Evolutionary conservation across 2,797 vertebrate species (phyloP).

Genomic region (Prunella strophiata): DNA sequence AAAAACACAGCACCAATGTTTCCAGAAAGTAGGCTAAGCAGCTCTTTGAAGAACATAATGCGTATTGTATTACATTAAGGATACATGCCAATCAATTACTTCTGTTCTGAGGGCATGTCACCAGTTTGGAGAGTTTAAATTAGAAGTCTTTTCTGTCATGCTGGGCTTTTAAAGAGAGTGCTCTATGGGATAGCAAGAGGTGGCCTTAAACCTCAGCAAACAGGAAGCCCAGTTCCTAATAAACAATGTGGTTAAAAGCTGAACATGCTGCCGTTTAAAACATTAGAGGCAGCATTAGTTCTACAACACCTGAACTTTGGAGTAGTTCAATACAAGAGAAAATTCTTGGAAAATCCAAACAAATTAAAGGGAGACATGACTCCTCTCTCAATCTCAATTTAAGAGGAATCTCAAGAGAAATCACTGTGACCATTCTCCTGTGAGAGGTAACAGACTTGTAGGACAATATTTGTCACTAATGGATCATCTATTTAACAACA

Average conservation of each 20-base stretch:
- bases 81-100: not conserved
- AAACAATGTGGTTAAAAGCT: not conserved
- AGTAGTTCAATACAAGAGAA: not conserved
- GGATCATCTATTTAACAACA: not conserved
- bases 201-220: not conserved
- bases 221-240: not conserved
- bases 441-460: not conserved
- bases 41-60: slow-evolving; percentile 21
- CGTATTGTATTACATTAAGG: not conserved
- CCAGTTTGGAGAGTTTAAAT: not conserved
- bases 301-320: not conserved
- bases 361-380: not conserved
- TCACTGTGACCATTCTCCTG: not conserved
- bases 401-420: not conserved
- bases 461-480: not conserved
- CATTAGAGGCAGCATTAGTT: not conserved
- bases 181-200: not conserved
- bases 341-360: not conserved
- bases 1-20: slow-evolving; percentile 12
- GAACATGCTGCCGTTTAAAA: not conserved
- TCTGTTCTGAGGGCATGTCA: not conserved
- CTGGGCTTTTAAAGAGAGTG: not conserved
- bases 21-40: slow-evolving; percentile 16
- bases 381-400: not conserved
- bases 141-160: not conserved